Evolutionary conservation across 2,797 vertebrate genomes (phyloP).

Genomic region (Centroberyx gerrardi): DNA sequence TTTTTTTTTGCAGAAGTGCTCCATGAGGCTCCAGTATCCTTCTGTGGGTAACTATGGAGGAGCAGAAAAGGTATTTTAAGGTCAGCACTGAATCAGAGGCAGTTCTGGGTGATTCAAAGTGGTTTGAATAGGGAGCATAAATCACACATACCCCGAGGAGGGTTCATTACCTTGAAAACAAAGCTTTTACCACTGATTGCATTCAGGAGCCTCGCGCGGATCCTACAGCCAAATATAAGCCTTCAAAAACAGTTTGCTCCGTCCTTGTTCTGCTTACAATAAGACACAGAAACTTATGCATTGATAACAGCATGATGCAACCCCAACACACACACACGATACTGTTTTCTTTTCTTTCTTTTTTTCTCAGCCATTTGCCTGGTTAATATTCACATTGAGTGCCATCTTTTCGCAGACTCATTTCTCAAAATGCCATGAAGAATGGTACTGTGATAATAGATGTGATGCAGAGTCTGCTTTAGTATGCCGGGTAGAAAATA

Average conservation of each 20-base stretch:
- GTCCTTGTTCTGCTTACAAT: constrained; percentile 58
- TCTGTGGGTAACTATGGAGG: constrained; percentile 23
- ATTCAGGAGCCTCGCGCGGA: constrained; percentile 28
- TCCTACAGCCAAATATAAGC: constrained; percentile 38
- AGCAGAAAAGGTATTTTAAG: constrained; percentile 62
- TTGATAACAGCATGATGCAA: constrained; percentile 30
- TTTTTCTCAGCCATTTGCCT: not conserved
- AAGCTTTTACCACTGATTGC: constrained; percentile 79
- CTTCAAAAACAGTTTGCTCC: constrained; percentile 35
- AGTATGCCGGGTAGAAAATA: constrained; percentile 35
- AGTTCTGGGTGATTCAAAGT: constrained; percentile 71
- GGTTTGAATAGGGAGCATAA: constrained; percentile 73
- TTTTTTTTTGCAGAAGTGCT: not conserved
- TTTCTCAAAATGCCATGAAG: constrained; percentile 64
- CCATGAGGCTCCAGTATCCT: not conserved
- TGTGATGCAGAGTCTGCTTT: constrained; percentile 37
- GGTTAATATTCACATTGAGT: constrained; percentile 56
- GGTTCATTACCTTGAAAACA: constrained; percentile 78
- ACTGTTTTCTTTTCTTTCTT: not conserved
- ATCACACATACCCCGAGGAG: constrained; percentile 73
- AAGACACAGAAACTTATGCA: constrained; percentile 27
- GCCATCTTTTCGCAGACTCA: constrained; percentile 45
- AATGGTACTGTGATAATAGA: constrained; percentile 44
- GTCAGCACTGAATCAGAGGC: constrained; percentile 67
- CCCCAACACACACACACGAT: constrained; percentile 10